Evolutionary conservation across 2,888 invertebrate species (phyloP), one percentile per base, ranked within the genome.

Genomic region (Rhabditoides inermis): DNA sequence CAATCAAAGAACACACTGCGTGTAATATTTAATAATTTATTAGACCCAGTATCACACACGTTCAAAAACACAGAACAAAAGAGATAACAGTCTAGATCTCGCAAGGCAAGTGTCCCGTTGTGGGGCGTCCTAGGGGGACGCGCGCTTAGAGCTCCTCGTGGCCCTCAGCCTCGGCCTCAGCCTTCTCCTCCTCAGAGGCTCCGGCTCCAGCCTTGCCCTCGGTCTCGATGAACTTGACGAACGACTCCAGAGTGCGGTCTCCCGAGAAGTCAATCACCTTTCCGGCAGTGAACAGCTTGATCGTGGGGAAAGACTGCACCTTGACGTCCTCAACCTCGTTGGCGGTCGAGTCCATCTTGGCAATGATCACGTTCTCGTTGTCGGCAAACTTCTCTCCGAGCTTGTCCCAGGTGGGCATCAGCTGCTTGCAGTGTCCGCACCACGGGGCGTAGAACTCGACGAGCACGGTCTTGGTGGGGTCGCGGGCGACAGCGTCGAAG

Each of bases 301-400:
- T 84, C 60, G 91, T 92, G 57, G 92, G 92, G 86, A 90, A 75
- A 28, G 73, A 75, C 56, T 73, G 72, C 58, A 74, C 61, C 67
- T 74, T 74, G 53, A 74, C 70, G 53, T 74, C 72, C 48, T 72
- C 73, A 49, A 74, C 81, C 82, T 99, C 98, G 80, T 99, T 99
- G 77, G 85, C 87, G 52, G 98, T 98, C 59, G 95, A 86, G 81
- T 99, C 98, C 83, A 99, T 94, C 83, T 99, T 98, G 73, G 95
- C 94, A 77, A 99, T 86, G 47, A 98, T 84, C 58, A 95, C 83
- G 62, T 85, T 84, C 68, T 85, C 76, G 61, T 77, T 80, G 75
- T 87, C 86, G 80, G 86, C 85, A 82, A 85, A 95, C 79, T 92
- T 88, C 78, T 94, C 92, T 61, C 85, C 92, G 72, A 94, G 83